These are phyloP conservation scores for Phyllotis vaccarum DNA, from an alignment of 2,797 vertebrate species.

Conservation along the genomic window DNA sequence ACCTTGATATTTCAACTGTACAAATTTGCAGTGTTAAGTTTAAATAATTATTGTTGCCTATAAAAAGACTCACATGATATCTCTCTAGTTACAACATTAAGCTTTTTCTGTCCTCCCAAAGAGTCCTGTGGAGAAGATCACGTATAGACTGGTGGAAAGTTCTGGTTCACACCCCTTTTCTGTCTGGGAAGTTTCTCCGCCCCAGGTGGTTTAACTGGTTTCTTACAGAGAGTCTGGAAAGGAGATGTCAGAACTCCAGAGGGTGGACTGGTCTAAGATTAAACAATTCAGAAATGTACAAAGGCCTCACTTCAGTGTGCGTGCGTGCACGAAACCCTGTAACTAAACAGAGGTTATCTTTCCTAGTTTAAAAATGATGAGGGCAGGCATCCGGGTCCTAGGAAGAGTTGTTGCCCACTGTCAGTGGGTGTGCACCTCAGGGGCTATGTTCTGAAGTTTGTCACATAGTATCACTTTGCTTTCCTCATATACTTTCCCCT, in stretches of 20 bases:
- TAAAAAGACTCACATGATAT: not conserved
- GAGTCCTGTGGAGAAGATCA: not conserved
- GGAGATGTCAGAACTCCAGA: not conserved
- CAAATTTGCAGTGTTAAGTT: conserved; percentile 2
- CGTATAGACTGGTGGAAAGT: not conserved
- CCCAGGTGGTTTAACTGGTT: not conserved
- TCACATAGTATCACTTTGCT: not conserved
- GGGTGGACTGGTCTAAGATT: not conserved
- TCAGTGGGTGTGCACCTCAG: not conserved
- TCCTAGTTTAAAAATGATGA: conserved; percentile 1
- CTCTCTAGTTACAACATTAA: conserved; percentile 13
- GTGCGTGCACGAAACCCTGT: not conserved
- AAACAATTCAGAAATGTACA: not conserved
- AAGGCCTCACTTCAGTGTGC: not conserved
- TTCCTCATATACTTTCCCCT: not conserved
- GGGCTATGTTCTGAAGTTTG: not conserved
- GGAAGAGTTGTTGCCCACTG: not conserved
- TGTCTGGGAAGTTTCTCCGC: not conserved
- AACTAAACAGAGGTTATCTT: not conserved
- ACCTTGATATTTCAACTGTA: conserved; percentile 45
- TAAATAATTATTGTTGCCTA: not conserved
- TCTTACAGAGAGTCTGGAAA: not conserved
- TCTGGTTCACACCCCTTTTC: not conserved
- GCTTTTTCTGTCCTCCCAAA: not conserved
- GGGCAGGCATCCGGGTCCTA: not conserved